Conservation (phyloP, 2,888 invertebrate species). For the Drosophila basisetae region DNA sequence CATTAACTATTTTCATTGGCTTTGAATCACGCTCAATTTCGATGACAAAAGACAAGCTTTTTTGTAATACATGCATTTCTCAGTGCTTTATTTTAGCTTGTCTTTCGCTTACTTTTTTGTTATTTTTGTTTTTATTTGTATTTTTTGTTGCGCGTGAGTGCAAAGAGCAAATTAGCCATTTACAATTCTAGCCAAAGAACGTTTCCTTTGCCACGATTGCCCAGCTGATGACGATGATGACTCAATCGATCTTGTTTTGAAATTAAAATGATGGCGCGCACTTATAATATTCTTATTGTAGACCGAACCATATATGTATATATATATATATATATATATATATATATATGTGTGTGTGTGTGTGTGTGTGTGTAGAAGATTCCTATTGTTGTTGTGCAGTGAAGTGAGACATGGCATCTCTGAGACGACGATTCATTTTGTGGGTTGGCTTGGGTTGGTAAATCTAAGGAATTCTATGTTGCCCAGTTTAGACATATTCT, state of each 20-base stretch:
- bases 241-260: conserved; percentile 69
- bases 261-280: conserved; percentile 54
- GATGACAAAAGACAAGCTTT: conserved; percentile 12
- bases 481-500: not conserved
- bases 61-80: conserved; percentile 22
- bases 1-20: conserved; percentile 20
- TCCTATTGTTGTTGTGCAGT: conserved; percentile 48
- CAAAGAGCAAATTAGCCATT: conserved; percentile 31
- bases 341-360: not conserved
- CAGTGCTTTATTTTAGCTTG: not conserved
- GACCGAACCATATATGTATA: conserved; percentile 11
- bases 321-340: not conserved
- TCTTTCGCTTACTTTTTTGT: not conserved
- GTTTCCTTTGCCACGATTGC: conserved; percentile 57
- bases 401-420: conserved; percentile 47
- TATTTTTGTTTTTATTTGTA: not conserved
- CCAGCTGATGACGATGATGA: conserved; percentile 43
- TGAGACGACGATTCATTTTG: conserved; percentile 36
- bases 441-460: conserved; percentile 19
- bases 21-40: conserved; percentile 8
- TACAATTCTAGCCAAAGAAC: conserved; percentile 25
- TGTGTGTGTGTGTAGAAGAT: conserved; percentile 1
- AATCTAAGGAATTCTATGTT: conserved; percentile 6
- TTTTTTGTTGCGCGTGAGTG: conserved; percentile 10
- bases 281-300: conserved; percentile 45